Percentiles rank a stretch among this genome's conserved stretches.
Conservation (phyloP, 2,888 invertebrate genomes). For the Limnephilus auricula region DNA sequence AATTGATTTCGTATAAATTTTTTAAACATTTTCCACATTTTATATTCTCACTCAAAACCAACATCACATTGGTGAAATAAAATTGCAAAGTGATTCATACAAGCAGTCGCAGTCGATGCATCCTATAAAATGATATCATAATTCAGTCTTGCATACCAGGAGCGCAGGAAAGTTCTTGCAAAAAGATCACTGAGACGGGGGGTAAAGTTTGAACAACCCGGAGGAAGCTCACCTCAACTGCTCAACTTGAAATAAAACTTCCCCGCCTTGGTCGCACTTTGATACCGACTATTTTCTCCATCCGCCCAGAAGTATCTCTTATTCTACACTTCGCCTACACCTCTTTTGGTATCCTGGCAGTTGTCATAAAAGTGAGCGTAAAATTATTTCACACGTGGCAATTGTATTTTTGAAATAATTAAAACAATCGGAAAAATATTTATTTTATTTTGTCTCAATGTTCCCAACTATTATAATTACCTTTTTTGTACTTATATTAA, state of each 20-base stretch:
- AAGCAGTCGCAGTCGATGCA: not conserved
- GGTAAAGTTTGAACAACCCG: conserved; percentile 23
- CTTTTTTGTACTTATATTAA: too few relatives aligned
- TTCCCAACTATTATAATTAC: too few relatives aligned
- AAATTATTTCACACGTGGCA: conserved; percentile 48
- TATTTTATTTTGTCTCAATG: too few relatives aligned
- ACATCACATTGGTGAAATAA: not conserved
- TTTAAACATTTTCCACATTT: not conserved
- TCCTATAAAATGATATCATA: conserved; percentile 25
- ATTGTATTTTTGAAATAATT: conserved; percentile 32
- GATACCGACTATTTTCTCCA: conserved; percentile 34
- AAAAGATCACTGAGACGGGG: conserved; percentile 13
- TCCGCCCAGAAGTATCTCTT: not conserved
- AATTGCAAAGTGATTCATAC: not conserved
- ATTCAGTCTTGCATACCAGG: conserved; percentile 22
- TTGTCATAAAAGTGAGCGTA: conserved; percentile 50
- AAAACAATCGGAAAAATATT: not conserved
- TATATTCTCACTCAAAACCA: not conserved
- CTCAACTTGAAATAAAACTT: conserved; percentile 31
- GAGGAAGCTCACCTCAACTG: conserved; percentile 38
- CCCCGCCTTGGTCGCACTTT: not conserved
- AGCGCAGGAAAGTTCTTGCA: conserved; percentile 9
- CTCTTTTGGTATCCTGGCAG: not conserved
- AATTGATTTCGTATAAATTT: too few relatives aligned
- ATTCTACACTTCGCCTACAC: conserved; percentile 26